Percentiles rank a stretch among this genome's conserved stretches.
Evolutionary conservation across 2,888 invertebrate genomes (phyloP).

Genomic region (Nineta flava): DNA sequence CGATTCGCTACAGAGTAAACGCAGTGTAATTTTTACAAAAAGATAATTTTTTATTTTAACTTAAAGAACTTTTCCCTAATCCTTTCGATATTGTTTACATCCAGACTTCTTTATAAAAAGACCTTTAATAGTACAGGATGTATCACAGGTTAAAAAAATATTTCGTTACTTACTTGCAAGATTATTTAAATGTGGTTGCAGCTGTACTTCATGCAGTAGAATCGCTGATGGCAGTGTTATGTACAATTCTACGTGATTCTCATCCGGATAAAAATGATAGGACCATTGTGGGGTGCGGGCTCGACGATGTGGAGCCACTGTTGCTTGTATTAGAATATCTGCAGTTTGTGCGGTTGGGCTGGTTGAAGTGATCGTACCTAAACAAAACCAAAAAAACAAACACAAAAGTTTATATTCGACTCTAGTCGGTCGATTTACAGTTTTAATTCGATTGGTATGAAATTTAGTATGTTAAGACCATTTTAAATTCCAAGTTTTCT

Average conservation of each 20-base stretch:
- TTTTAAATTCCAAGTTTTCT: too few species aligned
- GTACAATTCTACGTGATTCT: slow-evolving; percentile 77
- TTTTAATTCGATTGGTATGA: too few species aligned
- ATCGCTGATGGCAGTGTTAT: slow-evolving; percentile 79
- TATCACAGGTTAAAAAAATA: neutral
- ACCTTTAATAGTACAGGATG: too few species aligned
- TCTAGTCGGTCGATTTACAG: too few species aligned
- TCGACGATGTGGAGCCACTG: slow-evolving; percentile 62
- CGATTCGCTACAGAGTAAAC: too few species aligned
- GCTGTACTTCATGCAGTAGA: slow-evolving; percentile 70
- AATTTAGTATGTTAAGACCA: too few species aligned
- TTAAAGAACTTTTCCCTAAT: neutral
- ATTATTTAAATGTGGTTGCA: slow-evolving; percentile 73
- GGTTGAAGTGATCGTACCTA: slow-evolving; percentile 56
- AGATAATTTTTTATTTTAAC: neutral
- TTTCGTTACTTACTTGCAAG: slow-evolving; percentile 39
- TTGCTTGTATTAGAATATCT: slow-evolving; percentile 70
- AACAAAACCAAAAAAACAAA: slow-evolving; percentile 1
- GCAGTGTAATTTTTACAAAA: too few species aligned
- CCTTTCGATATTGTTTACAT: too few species aligned
- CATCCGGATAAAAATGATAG: slow-evolving; percentile 84
- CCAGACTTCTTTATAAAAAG: too few species aligned
- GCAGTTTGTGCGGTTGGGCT: slow-evolving; percentile 80
- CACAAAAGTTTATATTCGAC: neutral
- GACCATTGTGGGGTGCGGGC: slow-evolving; percentile 89